Conservation (phyloP, 2,113 vertebrate genomes). For the Promerops cafer region DNA sequence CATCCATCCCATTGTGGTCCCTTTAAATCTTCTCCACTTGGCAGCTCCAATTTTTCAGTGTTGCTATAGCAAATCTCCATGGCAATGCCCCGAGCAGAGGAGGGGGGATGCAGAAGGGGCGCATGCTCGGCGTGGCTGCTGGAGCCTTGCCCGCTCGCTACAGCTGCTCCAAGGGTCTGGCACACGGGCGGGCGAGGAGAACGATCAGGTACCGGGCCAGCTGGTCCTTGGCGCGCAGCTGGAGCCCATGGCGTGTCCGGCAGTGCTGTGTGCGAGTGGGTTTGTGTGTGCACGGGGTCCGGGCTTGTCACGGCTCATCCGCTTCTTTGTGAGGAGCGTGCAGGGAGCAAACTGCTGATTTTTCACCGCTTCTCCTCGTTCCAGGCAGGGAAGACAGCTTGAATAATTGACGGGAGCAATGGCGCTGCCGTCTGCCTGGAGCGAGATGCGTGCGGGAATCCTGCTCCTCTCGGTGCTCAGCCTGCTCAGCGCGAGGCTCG, state of each 20-base stretch:
- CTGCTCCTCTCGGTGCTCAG: conserved; percentile 64
- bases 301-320: fast-evolving
- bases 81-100: conserved; percentile 52
- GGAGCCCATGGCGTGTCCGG: fast-evolving
- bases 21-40: conserved; percentile 58
- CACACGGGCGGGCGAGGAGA: neutral
- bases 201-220: conserved; percentile 17
- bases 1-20: neutral
- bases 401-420: neutral
- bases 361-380: neutral
- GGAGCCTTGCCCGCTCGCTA: neutral
- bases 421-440: neutral
- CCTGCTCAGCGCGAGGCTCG: conserved; percentile 65
- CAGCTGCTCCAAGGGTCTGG: conserved; percentile 6
- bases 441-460: neutral
- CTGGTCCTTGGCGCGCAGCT: neutral
- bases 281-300: neutral
- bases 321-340: neutral
- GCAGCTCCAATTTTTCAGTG: conserved; percentile 43
- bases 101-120: conserved; percentile 5
- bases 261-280: fast-evolving
- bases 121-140: conserved; percentile 55
- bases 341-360: neutral
- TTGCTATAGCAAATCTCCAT: conserved; percentile 62
- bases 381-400: neutral